Evolutionary conservation across 1,140 invertebrate genomes (phyloP).

Genomic region (Orchesella cincta): DNA sequence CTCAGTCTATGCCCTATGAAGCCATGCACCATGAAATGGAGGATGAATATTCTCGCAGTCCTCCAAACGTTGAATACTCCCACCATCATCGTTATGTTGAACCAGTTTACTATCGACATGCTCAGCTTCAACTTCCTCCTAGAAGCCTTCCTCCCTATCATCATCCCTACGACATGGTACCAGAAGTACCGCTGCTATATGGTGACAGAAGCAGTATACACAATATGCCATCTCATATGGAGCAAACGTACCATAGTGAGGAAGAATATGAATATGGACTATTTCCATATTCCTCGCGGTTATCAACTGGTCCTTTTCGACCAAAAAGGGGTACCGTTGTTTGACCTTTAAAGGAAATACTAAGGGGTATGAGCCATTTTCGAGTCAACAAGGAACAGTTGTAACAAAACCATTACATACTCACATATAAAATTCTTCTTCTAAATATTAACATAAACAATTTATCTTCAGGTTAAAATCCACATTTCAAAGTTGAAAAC

Average conservation of each 20-base stretch:
- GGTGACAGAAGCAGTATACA: conserved; percentile 11
- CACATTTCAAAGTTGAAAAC: background rate
- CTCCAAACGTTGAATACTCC: conserved; percentile 24
- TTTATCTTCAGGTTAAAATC: background rate
- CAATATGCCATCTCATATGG: background rate
- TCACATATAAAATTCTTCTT: no score
- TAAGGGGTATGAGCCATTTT: conserved; percentile 27
- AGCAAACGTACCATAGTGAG: conserved; percentile 13
- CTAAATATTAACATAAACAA: background rate
- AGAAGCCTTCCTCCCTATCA: background rate
- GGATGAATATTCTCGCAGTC: conserved; percentile 34
- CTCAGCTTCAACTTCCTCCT: conserved; percentile 10
- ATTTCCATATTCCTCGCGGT: background rate
- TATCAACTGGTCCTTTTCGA: conserved; percentile 33
- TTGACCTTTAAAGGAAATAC: conserved; percentile 36
- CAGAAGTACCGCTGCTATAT: background rate
- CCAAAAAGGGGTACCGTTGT: conserved; percentile 37
- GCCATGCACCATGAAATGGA: background rate
- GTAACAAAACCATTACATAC: background rate
- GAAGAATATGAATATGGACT: background rate
- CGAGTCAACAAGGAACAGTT: conserved; percentile 2
- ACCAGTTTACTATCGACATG: background rate
- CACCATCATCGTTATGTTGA: conserved; percentile 29
- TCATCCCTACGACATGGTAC: background rate
- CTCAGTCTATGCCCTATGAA: conserved; percentile 2